Evolutionary conservation across 2,888 invertebrate genomes (phyloP).

Genomic region (Germaria angustata): DNA sequence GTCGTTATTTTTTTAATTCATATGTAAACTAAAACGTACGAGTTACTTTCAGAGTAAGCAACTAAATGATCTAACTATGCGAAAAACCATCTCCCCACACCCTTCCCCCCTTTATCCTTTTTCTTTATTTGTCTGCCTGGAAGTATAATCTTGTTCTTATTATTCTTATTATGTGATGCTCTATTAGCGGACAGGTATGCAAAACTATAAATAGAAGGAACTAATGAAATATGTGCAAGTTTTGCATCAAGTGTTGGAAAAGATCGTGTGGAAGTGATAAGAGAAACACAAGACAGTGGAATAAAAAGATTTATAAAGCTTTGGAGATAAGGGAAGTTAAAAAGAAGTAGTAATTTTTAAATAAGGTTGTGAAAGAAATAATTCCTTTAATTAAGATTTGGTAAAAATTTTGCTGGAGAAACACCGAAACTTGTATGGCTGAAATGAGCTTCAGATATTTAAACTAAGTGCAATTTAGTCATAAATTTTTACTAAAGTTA

Average conservation of each 20-base stretch:
- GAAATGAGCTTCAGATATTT: too few relatives aligned
- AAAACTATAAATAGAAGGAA: constrained; percentile 25
- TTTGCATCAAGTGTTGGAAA: constrained; percentile 18
- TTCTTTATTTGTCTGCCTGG: not conserved
- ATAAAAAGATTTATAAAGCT: not conserved
- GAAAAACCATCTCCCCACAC: not conserved
- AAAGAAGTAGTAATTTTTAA: too few relatives aligned
- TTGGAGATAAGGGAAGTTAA: too few relatives aligned
- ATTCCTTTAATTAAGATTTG: too few relatives aligned
- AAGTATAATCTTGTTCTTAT: constrained; percentile 35
- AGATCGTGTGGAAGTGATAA: not conserved
- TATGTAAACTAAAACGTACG: constrained; percentile 18
- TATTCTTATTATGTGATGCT: constrained; percentile 46
- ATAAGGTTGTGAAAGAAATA: too few relatives aligned
- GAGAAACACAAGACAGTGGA: not conserved
- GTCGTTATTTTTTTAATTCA: not conserved
- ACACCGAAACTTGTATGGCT: too few relatives aligned
- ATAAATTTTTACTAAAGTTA: too few relatives aligned
- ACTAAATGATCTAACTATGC: not conserved
- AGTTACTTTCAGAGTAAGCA: constrained; percentile 1
- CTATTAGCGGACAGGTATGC: constrained; percentile 61
- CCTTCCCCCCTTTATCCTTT: not conserved
- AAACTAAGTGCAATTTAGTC: too few relatives aligned
- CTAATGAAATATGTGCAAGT: not conserved
- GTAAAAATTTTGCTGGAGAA: too few relatives aligned